Evolutionary conservation across 2,888 invertebrate species (phyloP).

Genomic region (Cryptus armator): DNA sequence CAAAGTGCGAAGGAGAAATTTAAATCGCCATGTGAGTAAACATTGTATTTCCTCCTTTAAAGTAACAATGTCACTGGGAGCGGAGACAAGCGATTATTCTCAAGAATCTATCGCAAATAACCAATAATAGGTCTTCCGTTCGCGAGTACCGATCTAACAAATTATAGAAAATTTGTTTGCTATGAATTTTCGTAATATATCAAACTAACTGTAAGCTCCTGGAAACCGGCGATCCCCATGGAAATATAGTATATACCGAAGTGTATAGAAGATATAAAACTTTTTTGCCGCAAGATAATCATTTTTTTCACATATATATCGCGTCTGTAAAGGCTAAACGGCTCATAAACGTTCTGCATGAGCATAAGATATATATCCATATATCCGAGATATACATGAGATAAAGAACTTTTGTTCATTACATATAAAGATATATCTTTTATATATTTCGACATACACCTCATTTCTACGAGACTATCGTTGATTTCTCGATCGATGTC

Average conservation of each 20-base stretch:
- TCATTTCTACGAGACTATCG: not conserved
- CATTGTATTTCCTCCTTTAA: not conserved
- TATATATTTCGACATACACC: not conserved
- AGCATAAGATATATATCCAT: too few relatives aligned
- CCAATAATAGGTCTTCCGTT: not conserved
- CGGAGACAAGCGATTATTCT: not conserved
- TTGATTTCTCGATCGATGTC: conserved; percentile 11
- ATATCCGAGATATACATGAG: too few relatives aligned
- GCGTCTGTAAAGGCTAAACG: too few relatives aligned
- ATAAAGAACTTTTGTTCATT: too few relatives aligned
- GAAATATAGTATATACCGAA: too few relatives aligned
- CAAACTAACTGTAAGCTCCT: too few relatives aligned
- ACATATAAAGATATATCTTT: too few relatives aligned
- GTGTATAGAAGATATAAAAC: too few relatives aligned
- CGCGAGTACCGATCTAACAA: not conserved
- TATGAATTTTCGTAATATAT: not conserved
- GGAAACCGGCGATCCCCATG: not conserved
- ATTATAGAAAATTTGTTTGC: not conserved
- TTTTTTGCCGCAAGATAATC: too few relatives aligned
- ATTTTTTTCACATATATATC: too few relatives aligned
- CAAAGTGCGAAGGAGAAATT: conserved; percentile 76
- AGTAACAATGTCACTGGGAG: not conserved
- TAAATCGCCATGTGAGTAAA: conserved; percentile 77
- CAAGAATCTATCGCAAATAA: not conserved
- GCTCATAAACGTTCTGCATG: too few relatives aligned